Evolutionary conservation across 2,888 invertebrate genomes (phyloP).

Genomic region (Synergus laeviventris): DNA sequence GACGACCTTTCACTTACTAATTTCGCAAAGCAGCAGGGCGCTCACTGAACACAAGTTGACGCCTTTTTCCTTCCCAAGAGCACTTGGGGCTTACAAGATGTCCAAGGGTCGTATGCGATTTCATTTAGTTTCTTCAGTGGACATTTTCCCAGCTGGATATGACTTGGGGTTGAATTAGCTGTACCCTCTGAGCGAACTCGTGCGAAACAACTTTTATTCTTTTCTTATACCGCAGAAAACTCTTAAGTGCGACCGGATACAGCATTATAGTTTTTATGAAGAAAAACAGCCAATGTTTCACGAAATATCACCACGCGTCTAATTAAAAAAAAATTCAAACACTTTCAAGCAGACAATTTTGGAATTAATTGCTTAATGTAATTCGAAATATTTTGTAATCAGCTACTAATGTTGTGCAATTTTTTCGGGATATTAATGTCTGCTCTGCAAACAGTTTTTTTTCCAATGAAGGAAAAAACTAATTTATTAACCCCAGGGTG

Average conservation of each 20-base stretch:
- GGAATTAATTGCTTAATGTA: too few species aligned
- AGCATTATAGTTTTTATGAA: background rate
- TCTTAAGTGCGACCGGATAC: background rate
- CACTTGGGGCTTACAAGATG: conserved; percentile 7
- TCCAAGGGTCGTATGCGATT: conserved; percentile 23
- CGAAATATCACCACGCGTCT: background rate
- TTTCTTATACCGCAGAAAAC: background rate
- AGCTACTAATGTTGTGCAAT: too few species aligned
- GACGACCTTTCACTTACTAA: conserved; percentile 29
- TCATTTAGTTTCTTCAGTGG: conserved; percentile 21
- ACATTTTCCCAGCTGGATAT: background rate
- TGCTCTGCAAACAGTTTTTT: background rate
- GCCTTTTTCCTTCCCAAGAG: background rate
- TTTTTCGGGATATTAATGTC: background rate
- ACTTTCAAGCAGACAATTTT: background rate
- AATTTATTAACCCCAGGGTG: background rate
- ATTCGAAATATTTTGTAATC: too few species aligned
- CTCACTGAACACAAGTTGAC: conserved; percentile 7
- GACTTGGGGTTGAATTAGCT: conserved; percentile 25
- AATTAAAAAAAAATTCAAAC: background rate
- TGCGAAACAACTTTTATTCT: conserved; percentile 1
- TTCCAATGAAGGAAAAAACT: background rate
- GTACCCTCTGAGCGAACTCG: background rate
- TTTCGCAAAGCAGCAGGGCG: conserved; percentile 15
- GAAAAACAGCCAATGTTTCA: background rate